Evolutionary conservation across 1,140 invertebrate genomes (phyloP).

Genomic region (Brachionus asplanchnoidis): DNA sequence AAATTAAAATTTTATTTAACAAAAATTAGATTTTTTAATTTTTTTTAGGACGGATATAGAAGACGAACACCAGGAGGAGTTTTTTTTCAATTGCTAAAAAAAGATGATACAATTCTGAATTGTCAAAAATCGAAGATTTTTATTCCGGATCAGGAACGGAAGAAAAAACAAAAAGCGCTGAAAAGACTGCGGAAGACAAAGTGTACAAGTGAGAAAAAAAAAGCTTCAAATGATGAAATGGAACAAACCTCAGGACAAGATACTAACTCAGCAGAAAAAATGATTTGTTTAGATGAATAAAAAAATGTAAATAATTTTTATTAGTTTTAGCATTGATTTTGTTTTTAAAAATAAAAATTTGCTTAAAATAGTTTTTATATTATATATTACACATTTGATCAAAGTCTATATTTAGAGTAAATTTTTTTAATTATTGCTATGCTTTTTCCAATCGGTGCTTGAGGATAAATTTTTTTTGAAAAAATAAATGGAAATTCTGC

Average conservation of each 20-base stretch:
- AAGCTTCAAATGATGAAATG: not conserved
- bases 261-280: not conserved
- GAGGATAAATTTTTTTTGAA: slow-evolving; percentile 21
- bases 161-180: slow-evolving; percentile 2
- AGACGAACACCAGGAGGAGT: slow-evolving; percentile 76
- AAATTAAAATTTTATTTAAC: not conserved
- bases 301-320: not conserved
- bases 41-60: slow-evolving; percentile 68
- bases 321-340: not conserved
- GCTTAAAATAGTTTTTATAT: not conserved
- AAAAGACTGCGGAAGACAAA: not conserved
- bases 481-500: slow-evolving; percentile 30
- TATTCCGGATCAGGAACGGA: not conserved
- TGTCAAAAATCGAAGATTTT: slow-evolving; percentile 35
- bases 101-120: slow-evolving; percentile 56
- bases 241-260: not conserved
- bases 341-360: not conserved
- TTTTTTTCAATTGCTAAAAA: slow-evolving; percentile 73
- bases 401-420: not conserved
- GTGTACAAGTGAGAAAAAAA: not conserved
- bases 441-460: not conserved
- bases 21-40: not conserved
- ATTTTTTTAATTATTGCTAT: slow-evolving; percentile 13
- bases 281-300: slow-evolving; percentile 6
- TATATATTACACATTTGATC: not conserved